A percentile compares a stretch with the other conserved stretches of the same genome.
These are phyloP conservation scores for Styela plicata DNA, from an alignment of 23 tunicate genomes.

Conservation along the genomic window DNA sequence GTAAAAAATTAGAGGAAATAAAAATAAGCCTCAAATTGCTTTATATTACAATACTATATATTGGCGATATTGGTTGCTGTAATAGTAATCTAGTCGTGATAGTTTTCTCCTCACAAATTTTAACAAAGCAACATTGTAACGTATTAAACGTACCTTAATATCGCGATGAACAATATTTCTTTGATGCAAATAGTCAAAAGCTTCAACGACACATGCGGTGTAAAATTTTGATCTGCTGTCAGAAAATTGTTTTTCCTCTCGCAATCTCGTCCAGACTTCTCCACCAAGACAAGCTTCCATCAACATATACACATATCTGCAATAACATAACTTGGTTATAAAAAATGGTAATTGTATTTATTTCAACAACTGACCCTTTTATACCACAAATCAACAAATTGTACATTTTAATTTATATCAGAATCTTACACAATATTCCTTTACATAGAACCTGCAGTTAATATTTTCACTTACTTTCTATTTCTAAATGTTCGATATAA, in stretches of 20 bases:
- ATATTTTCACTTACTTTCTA: constrained; percentile 38
- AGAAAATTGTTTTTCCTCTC: constrained; percentile 73
- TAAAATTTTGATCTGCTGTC: constrained; percentile 80
- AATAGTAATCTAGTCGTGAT: too few relatives aligned
- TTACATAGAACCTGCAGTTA: too few relatives aligned
- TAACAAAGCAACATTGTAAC: background rate
- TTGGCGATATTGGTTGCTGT: too few relatives aligned
- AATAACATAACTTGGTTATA: too few relatives aligned
- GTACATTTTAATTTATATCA: background rate
- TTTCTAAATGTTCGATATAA: constrained; percentile 60
- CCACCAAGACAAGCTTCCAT: constrained; percentile 97
- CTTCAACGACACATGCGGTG: constrained; percentile 92
- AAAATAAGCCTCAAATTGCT: too few relatives aligned
- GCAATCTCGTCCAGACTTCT: constrained; percentile 79
- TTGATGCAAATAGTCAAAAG: constrained; percentile 83
- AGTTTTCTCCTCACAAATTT: background rate
- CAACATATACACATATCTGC: constrained; percentile 89
- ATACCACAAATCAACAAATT: background rate
- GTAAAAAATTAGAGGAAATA: too few relatives aligned
- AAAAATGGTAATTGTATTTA: background rate
- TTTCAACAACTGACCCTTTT: background rate
- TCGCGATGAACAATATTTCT: constrained; percentile 77
- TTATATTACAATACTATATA: too few relatives aligned
- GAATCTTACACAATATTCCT: too few relatives aligned
- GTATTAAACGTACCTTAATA: constrained; percentile 42